Conservation (phyloP, 2,797 vertebrate species). For the Meriones psammophilus region DNA sequence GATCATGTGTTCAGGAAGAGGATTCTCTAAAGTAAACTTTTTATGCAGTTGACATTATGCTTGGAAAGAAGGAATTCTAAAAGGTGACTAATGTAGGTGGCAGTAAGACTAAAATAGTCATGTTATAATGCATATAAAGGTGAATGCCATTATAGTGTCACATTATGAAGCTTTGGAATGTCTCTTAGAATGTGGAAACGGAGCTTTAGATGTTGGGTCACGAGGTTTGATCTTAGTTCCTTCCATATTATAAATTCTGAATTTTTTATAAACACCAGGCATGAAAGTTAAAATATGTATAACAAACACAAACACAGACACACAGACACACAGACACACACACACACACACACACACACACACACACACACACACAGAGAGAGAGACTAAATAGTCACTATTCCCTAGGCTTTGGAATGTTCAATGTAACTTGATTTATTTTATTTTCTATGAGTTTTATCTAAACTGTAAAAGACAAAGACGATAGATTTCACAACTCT, state of each 20-base stretch:
- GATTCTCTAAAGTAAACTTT: constrained; percentile 59
- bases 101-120: constrained; percentile 30
- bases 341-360: background rate
- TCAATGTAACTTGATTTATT: background rate
- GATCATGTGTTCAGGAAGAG: background rate
- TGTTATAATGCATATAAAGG: background rate
- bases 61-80: constrained; percentile 51
- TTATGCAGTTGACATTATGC: constrained; percentile 28
- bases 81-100: constrained; percentile 6
- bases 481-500: background rate
- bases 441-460: background rate
- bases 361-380: background rate
- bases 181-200: constrained; percentile 11
- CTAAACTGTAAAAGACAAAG: background rate
- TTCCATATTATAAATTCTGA: constrained; percentile 28
- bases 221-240: constrained; percentile 46
- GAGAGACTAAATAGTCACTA: background rate
- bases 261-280: background rate
- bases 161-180: constrained; percentile 17
- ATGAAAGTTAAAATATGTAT: background rate
- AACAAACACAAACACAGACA: background rate
- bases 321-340: too few relatives aligned
- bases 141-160: constrained; percentile 7
- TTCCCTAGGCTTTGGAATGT: background rate
- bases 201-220: constrained; percentile 14